A percentile compares a stretch with the other conserved stretches of the same genome.
These are phyloP conservation scores for Augochlorella aurata DNA, from an alignment of 2,888 invertebrate genomes.

Conservation along the genomic window DNA sequence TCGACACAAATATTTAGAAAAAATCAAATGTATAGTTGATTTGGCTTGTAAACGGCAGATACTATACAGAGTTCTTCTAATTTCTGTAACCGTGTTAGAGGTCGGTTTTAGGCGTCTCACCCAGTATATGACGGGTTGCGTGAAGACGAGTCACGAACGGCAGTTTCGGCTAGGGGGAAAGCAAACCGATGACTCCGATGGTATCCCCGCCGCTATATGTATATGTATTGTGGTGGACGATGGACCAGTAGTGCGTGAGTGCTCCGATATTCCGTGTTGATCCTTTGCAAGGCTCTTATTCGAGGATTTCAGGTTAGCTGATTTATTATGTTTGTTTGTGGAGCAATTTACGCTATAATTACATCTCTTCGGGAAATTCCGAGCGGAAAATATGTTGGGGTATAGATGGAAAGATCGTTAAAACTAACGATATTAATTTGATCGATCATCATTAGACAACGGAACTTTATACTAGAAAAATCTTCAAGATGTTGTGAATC, in stretches of 20 bases:
- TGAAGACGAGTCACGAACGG: not conserved
- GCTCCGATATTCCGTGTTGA: constrained; percentile 40
- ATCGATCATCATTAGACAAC: not conserved
- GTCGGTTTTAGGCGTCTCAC: not conserved
- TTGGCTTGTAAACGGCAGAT: not conserved
- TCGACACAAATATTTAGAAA: no score
- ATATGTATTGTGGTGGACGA: constrained; percentile 23
- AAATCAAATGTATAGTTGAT: no score
- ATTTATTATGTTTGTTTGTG: not conserved
- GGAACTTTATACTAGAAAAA: not conserved
- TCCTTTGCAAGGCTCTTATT: not conserved
- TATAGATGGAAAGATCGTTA: no score
- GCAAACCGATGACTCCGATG: not conserved
- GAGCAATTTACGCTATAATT: not conserved
- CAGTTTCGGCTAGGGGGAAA: constrained; percentile 18
- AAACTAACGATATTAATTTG: no score
- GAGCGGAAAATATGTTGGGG: not conserved
- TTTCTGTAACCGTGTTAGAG: not conserved
- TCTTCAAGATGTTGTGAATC: no score
- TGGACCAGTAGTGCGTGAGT: constrained; percentile 51
- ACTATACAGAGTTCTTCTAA: not conserved
- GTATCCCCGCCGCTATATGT: not conserved
- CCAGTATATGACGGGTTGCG: not conserved
- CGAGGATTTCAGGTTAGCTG: constrained; percentile 73
- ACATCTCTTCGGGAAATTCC: no score